phyloP scores from a whole-genome alignment of 1,140 invertebrate species.

The Nephotettix cincticeps region DNA sequence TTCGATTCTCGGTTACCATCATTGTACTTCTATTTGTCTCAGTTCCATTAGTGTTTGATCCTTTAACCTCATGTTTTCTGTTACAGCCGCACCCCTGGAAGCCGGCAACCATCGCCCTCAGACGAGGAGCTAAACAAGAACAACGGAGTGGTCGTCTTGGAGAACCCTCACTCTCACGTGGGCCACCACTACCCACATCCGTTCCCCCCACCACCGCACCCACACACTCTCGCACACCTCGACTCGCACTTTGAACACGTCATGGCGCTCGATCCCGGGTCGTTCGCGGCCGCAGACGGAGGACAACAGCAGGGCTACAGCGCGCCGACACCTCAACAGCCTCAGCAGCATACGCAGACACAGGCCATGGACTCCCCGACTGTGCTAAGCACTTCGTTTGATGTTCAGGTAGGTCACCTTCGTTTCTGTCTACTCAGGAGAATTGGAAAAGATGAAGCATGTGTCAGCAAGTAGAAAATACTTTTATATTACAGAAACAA shows the following conservation, averaged over 20 bases:
- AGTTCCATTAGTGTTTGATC: too few species aligned
- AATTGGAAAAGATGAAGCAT: too few species aligned
- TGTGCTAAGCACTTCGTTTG: slow-evolving; percentile 51
- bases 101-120: slow-evolving; percentile 85
- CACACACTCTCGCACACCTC: slow-evolving; percentile 24
- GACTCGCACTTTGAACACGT: slow-evolving; percentile 40
- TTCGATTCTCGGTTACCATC: too few species aligned
- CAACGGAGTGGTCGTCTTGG: slow-evolving; percentile 47
- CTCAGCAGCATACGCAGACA: slow-evolving; percentile 56
- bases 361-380: slow-evolving; percentile 51
- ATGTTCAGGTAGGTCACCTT: slow-evolving; percentile 57
- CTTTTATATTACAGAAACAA: too few species aligned
- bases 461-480: too few species aligned
- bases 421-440: too few species aligned
- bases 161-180: slow-evolving; percentile 51
- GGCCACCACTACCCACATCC: slow-evolving; percentile 51
- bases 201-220: slow-evolving; percentile 44
- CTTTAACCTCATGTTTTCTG: too few species aligned
- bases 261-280: slow-evolving; percentile 34
- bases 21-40: too few species aligned
- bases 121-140: slow-evolving; percentile 75
- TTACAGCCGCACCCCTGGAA: slow-evolving; percentile 81
- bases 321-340: slow-evolving; percentile 38
- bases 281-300: slow-evolving; percentile 17
- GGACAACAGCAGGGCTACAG: slow-evolving; percentile 28